phyloP scores from a whole-genome alignment of 2,888 invertebrate species.

The Andrena chrysosceles region DNA sequence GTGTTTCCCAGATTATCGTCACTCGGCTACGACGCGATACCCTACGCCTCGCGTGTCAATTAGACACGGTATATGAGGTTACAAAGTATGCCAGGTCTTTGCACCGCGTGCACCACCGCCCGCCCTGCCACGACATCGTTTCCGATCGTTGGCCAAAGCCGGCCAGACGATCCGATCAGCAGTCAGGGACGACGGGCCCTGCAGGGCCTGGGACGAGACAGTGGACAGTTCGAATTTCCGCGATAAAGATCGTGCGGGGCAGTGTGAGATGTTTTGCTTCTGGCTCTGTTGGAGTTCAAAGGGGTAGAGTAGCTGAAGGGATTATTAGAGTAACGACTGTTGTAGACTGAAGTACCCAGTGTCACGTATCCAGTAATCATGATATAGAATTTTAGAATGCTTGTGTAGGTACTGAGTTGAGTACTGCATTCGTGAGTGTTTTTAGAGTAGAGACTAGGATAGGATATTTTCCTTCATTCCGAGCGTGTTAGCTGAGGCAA shows the following conservation, averaged over 20 bases:
- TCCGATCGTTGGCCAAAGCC: constrained; percentile 69
- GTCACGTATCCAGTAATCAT: no score
- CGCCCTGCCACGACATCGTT: constrained; percentile 65
- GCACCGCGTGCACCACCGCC: constrained; percentile 55
- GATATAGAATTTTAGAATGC: no score
- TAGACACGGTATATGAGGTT: constrained; percentile 79
- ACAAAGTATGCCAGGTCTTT: constrained; percentile 76
- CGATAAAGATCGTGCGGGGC: constrained; percentile 46
- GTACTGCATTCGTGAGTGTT: no score
- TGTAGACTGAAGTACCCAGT: no score
- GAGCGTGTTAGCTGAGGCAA: no score
- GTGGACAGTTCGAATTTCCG: constrained; percentile 33
- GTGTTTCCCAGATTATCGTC: constrained; percentile 79
- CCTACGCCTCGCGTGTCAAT: constrained; percentile 81
- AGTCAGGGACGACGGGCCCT: constrained; percentile 39
- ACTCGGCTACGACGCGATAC: constrained; percentile 75
- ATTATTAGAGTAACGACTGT: no score
- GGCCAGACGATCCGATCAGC: constrained; percentile 55
- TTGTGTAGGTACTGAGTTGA: no score
- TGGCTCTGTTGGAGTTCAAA: not conserved
- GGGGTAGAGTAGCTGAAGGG: not conserved
- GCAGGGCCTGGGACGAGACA: not conserved
- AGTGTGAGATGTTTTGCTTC: not conserved
- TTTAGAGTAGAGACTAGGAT: no score
- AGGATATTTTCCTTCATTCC: no score